Conservation (phyloP, 2,113 vertebrate genomes). For the Lagopus leucura region DNA sequence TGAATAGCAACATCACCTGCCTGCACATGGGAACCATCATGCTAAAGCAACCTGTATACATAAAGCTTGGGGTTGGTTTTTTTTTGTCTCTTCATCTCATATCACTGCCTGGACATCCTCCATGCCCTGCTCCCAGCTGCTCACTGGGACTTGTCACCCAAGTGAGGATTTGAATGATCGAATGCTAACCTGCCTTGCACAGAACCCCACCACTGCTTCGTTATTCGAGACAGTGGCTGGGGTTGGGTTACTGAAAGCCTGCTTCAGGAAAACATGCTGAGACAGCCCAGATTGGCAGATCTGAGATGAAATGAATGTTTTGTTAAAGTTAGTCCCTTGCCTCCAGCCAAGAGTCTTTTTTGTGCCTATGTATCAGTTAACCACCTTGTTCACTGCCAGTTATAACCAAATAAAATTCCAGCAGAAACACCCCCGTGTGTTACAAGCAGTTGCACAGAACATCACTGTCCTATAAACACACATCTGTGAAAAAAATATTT, state of each 20-base stretch:
- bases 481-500: constrained; percentile 32
- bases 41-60: not conserved
- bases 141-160: not conserved
- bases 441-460: not conserved
- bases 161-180: not conserved
- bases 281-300: not conserved
- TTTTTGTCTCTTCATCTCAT: not conserved
- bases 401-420: not conserved
- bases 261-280: not conserved
- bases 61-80: not conserved
- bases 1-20: not conserved
- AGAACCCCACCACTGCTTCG: rapidly evolving
- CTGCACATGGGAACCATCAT: not conserved
- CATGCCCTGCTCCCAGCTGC: not conserved
- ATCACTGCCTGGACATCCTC: not conserved
- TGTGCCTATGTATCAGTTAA: not conserved
- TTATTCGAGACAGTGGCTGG: rapidly evolving
- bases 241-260: not conserved
- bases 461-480: constrained; percentile 42
- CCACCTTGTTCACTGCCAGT: not conserved
- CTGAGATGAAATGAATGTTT: not conserved
- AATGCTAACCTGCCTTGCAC: not conserved
- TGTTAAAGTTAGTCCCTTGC: not conserved
- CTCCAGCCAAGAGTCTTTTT: not conserved
- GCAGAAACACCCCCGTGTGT: not conserved